Evolutionary conservation across 2,797 vertebrate species (phyloP), one percentile per base, ranked within the genome.

Genomic region (Cynopterus sphinx): DNA sequence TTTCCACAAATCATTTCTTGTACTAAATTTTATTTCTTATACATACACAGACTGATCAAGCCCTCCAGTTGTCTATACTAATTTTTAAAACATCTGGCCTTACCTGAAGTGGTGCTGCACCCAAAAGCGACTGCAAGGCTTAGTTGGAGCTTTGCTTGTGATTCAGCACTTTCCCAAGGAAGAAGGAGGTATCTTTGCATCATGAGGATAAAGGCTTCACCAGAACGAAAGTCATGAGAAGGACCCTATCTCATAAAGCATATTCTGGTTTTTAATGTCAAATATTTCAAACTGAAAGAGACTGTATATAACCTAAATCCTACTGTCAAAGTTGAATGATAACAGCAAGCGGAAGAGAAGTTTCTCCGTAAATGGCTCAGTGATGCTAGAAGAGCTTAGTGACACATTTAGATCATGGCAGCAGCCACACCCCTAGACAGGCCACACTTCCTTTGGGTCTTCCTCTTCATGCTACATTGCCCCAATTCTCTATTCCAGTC

Each of bases 171-270:
- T 91, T 70, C n/a, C 73, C 73, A 36, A 96, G 97, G 96, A 96
- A 98, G 74, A 71, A 55, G 78, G 63, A 53, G 9, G 9, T 8
- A 11, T 9, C 65, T 57, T 41, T 96, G 97, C 94, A 84, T 96
- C 96, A 95, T 91, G 73, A 84, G 36, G 97, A 97, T 97, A 97
- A 93, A 74, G 67, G 49, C 90, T 59, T 77, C 1, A 12, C 55
- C 70, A 91, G 94, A 87, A 70, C 41, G 77, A 84, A 15, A 51
- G 70, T 78, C 68, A 90, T 11, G 28, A 65, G 41, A 71, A 65
- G 85, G 46, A 24, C 79, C 39, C 22, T 97, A 94, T 95, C 97
- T 68, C 55, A 53, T 33, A 79, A 63, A 51, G 33, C 61, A 49
- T 36, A 87, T 77, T 90, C 59, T 75, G 83, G 68, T 11, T 81